These are phyloP conservation scores for Elysia chlorotica DNA, from an alignment of 1,140 invertebrate species.

Conservation along the genomic window DNA sequence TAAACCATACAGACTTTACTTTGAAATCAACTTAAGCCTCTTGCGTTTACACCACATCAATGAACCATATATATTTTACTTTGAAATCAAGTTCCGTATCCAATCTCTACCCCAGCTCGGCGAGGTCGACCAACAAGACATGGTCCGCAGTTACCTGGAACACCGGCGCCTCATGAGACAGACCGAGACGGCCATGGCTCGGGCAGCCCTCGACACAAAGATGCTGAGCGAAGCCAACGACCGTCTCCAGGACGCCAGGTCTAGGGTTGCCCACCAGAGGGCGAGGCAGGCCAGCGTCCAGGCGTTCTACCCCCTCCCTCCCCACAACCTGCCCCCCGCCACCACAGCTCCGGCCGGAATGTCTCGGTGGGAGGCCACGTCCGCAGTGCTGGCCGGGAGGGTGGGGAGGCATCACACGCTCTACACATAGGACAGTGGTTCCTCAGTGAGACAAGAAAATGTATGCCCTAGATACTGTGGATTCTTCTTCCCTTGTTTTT, in stretches of 20 bases:
- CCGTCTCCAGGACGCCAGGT: slow-evolving; percentile 43
- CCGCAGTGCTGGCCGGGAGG: neutral
- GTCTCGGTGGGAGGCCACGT: neutral
- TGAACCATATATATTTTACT: no score
- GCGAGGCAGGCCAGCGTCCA: slow-evolving; percentile 40
- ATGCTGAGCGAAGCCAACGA: slow-evolving; percentile 56
- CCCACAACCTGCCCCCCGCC: slow-evolving; percentile 3
- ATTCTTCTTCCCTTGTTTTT: no score
- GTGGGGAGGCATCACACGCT: neutral
- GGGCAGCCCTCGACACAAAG: slow-evolving; percentile 47
- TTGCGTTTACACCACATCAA: no score
- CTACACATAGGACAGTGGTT: no score
- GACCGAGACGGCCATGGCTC: slow-evolving; percentile 49
- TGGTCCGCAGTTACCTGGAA: slow-evolving; percentile 54
- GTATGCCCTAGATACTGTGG: no score
- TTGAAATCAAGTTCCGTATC: no score
- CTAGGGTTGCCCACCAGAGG: slow-evolving; percentile 49
- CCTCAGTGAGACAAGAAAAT: no score
- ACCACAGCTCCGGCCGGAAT: slow-evolving; percentile 30
- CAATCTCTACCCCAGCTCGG: slow-evolving; percentile 23
- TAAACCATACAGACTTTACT: no score
- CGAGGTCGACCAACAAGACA: slow-evolving; percentile 51
- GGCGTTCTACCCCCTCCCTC: slow-evolving; percentile 46
- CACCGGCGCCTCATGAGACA: slow-evolving; percentile 58
- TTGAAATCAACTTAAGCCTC: no score